Conservation (phyloP, 37 sponge, comb jelly and placozoan genomes). For the Axinella damicornis region DNA sequence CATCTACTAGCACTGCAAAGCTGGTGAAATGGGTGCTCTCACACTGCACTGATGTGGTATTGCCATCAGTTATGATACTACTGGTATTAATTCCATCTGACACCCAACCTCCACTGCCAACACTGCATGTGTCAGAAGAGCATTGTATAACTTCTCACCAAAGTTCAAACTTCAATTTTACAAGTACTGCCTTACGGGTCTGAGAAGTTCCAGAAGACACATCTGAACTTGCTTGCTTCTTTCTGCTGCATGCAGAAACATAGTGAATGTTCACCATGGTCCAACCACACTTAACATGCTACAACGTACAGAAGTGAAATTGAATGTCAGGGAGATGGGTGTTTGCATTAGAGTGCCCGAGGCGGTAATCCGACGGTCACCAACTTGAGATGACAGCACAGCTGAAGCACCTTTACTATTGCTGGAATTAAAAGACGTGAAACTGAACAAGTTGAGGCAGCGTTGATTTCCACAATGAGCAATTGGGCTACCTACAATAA, state of each 20-base stretch:
- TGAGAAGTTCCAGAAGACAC: background rate
- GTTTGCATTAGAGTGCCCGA: background rate
- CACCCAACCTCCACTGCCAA: conserved; percentile 52
- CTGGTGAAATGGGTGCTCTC: conserved; percentile 56
- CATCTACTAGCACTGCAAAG: conserved; percentile 82
- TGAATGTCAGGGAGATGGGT: background rate
- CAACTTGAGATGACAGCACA: conserved; percentile 57
- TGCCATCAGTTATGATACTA: background rate
- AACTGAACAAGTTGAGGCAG: no score
- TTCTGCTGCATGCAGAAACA: no score
- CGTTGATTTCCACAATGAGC: no score
- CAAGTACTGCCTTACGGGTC: background rate
- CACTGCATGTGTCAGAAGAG: background rate
- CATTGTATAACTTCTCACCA: background rate
- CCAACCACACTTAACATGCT: background rate
- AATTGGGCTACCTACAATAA: no score
- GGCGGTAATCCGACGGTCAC: background rate
- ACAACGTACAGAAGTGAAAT: background rate
- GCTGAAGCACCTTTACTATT: conserved; percentile 39
- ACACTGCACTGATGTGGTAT: conserved; percentile 20
- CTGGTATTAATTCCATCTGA: conserved; percentile 17
- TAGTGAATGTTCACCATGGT: no score
- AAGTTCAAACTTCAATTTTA: no score
- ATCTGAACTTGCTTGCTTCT: background rate
- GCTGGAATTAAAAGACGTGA: background rate